phyloP scores from a whole-genome alignment of 2,888 invertebrate species.

The Melieria crassipennis region DNA sequence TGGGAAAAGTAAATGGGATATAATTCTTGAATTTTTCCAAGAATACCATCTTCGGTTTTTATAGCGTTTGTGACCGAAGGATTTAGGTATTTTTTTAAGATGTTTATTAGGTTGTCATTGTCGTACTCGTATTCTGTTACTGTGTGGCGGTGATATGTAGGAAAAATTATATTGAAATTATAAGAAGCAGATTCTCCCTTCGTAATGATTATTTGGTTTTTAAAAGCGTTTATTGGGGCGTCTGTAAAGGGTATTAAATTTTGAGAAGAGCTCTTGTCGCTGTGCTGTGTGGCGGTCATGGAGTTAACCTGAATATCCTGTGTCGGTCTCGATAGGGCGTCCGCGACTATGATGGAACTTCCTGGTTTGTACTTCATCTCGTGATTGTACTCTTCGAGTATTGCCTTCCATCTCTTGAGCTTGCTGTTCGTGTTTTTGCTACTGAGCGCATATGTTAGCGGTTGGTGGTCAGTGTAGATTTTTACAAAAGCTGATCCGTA shows the following conservation, averaged over 20 bases:
- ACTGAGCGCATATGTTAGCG: constrained; percentile 25
- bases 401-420: constrained; percentile 33
- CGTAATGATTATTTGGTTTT: constrained; percentile 16
- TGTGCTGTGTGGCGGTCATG: constrained; percentile 11
- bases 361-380: constrained; percentile 30
- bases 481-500: constrained; percentile 23
- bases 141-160: constrained; percentile 30
- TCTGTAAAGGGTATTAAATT: constrained; percentile 18
- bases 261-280: constrained; percentile 13
- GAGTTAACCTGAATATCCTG: constrained; percentile 8
- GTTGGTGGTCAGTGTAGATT: constrained; percentile 35
- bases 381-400: constrained; percentile 33
- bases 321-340: constrained; percentile 21
- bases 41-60: constrained; percentile 23
- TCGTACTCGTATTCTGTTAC: constrained; percentile 20
- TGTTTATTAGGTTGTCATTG: constrained; percentile 3
- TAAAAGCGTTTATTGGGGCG: constrained; percentile 23
- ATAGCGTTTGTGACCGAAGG: constrained; percentile 28
- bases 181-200: constrained; percentile 10
- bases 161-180: constrained; percentile 29
- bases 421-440: constrained; percentile 32
- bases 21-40: constrained; percentile 32
- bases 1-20: constrained; percentile 23
- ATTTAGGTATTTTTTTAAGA: constrained; percentile 27
- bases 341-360: constrained; percentile 24